These are phyloP conservation scores for Meandrusa payeni DNA, from an alignment of 2,888 invertebrate genomes.

Conservation along the genomic window DNA sequence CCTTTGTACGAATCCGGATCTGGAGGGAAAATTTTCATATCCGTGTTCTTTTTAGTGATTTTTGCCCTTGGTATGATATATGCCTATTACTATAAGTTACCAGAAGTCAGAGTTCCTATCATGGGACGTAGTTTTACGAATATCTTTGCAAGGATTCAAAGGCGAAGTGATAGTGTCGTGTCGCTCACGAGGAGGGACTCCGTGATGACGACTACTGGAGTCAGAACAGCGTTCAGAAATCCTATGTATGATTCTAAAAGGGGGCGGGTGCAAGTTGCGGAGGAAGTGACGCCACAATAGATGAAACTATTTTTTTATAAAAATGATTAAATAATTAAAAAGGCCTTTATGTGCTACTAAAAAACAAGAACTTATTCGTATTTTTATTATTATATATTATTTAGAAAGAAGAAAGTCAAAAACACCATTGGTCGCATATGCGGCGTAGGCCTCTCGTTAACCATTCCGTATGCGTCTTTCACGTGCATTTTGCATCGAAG, in stretches of 20 bases:
- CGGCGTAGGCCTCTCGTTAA: too few species aligned
- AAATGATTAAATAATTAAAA: too few species aligned
- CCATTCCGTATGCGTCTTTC: too few species aligned
- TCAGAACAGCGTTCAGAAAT: conserved; percentile 60
- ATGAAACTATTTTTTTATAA: too few species aligned
- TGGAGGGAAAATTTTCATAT: conserved; percentile 54
- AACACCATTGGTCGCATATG: too few species aligned
- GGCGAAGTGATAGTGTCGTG: conserved; percentile 64
- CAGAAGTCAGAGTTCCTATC: conserved; percentile 38
- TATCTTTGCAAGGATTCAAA: conserved; percentile 53
- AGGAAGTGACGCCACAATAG: conserved; percentile 34
- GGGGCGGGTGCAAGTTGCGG: conserved; percentile 52
- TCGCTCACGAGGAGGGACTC: conserved; percentile 66
- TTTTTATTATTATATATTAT: too few species aligned
- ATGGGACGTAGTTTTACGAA: conserved; percentile 34
- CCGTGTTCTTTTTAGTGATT: conserved; percentile 56
- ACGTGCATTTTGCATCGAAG: too few species aligned
- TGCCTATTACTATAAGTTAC: conserved; percentile 54
- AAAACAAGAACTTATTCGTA: too few species aligned
- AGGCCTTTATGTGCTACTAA: too few species aligned
- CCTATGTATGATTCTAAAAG: conserved; percentile 67
- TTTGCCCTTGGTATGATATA: conserved; percentile 50
- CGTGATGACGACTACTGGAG: conserved; percentile 34
- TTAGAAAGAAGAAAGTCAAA: too few species aligned
- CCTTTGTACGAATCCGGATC: conserved; percentile 50